Evolutionary conservation across 2,888 invertebrate genomes (phyloP), one percentile per base, ranked within the genome.

Genomic region (Orthosia gracilis): DNA sequence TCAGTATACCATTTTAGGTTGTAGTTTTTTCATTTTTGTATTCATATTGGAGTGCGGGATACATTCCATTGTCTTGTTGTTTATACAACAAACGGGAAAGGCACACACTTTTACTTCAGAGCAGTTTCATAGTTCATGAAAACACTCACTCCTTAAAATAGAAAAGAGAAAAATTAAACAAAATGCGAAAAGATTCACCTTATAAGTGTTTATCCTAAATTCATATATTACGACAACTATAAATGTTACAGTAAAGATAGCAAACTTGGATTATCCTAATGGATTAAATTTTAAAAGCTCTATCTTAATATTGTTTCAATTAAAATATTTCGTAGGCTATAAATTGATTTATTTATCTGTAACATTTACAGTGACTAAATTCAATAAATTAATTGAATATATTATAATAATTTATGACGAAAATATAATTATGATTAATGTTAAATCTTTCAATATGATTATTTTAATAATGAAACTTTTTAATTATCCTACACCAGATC

Each of bases 401-500:
- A 76, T 78, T 82, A 81, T 74, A 73, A 64, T 72, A 70, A 75
- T 80, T 79, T 79, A 81, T 55, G 78, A 82, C 64, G 78, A 81
- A 83, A 88, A 80, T 74, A 88, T 79, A 81, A 66, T 82, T 62
- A 77, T 73, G 49, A 79, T 72, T 82, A 77, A 80, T 66, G 55
- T 82, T 74, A 80, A 74, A 50, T 72, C 55, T 78, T 83, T 78
- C 54, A 73, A 73, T 78, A 78, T 71, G 61, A 86, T 80, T 74
- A 85, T 85, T 86, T 84, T 82, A 85, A 85, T 82, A 84, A 70
- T 79, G 77, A 87, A 87, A 86, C 21, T 72, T 82, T 82, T 81
- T 85, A 70, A 80, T 79, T 84, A 85, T 71, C 69, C 85, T 89
- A 89, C 87, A 88, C 86, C 89, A 92, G 91, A 92, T 92, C 89